A percentile compares a stretch with the other conserved stretches of the same genome.
These are phyloP conservation scores for Dasyornis broadbenti DNA, from an alignment of 2,113 vertebrate genomes.

Conservation along the genomic window DNA sequence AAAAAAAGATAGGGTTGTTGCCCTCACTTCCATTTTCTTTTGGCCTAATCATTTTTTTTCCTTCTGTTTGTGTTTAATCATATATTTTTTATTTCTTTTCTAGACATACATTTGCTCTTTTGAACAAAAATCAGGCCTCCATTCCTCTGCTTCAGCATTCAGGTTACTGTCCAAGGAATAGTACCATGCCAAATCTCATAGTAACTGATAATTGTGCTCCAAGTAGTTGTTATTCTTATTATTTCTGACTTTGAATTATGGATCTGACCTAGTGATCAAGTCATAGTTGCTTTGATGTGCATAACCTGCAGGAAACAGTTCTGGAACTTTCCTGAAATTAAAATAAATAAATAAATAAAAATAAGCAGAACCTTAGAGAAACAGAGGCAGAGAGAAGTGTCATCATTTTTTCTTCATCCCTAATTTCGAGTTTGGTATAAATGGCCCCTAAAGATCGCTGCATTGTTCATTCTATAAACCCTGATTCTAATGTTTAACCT, in stretches of 20 bases:
- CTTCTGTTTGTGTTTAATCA: background rate
- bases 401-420: background rate
- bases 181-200: background rate
- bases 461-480: background rate
- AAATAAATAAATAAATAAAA: background rate
- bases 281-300: background rate
- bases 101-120: background rate
- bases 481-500: background rate
- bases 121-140: background rate
- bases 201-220: background rate
- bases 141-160: background rate
- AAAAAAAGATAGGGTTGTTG: background rate
- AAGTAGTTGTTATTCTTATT: background rate
- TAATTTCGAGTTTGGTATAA: background rate
- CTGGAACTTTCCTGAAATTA: background rate
- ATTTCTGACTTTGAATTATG: background rate
- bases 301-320: background rate
- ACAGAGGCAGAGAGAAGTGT: background rate
- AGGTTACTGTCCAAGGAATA: background rate
- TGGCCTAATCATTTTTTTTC: rapidly evolving
- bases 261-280: background rate
- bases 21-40: background rate
- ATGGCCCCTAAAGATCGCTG: background rate
- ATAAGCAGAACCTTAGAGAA: background rate
- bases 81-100: background rate